Evolutionary conservation across 2,888 invertebrate species (phyloP).

Genomic region (Eupithecia dodoneata): DNA sequence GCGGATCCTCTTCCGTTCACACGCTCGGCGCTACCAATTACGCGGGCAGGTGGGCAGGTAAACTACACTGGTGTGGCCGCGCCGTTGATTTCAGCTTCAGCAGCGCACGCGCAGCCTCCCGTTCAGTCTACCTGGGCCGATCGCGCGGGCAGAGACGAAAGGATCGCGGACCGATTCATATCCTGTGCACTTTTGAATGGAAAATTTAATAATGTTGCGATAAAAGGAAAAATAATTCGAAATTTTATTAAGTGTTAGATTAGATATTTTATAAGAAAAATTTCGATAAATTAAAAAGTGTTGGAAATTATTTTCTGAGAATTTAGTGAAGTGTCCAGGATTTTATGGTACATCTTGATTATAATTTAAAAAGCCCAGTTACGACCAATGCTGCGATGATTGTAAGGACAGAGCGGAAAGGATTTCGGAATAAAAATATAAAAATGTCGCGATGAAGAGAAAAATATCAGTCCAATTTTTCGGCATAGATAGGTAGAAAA

Average conservation of each 20-base stretch:
- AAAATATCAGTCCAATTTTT: too few species aligned
- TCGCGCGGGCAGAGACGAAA: slow-evolving; percentile 3
- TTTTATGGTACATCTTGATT: not conserved
- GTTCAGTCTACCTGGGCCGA: slow-evolving; percentile 57
- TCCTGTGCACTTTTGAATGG: not conserved
- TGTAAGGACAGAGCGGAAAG: not conserved
- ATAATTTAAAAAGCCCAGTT: not conserved
- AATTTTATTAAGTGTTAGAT: not conserved
- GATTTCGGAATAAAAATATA: not conserved
- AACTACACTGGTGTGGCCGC: slow-evolving; percentile 39
- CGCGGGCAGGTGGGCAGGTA: not conserved
- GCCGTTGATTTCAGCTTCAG: slow-evolving; percentile 57
- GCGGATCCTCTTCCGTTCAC: not conserved
- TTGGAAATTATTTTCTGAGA: not conserved
- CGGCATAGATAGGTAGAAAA: too few species aligned
- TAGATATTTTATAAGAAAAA: not conserved
- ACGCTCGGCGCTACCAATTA: slow-evolving; percentile 6
- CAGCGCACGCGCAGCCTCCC: slow-evolving; percentile 34
- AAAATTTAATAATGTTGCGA: not conserved
- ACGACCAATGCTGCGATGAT: not conserved
- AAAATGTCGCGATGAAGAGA: too few species aligned
- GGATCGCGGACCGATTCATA: not conserved
- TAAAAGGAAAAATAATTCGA: not conserved
- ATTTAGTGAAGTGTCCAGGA: not conserved
- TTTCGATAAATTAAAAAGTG: not conserved